Percentiles rank a stretch among this genome's conserved stretches.
Conservation (phyloP, 2,797 vertebrate species). For the Saxicola maurus region DNA sequence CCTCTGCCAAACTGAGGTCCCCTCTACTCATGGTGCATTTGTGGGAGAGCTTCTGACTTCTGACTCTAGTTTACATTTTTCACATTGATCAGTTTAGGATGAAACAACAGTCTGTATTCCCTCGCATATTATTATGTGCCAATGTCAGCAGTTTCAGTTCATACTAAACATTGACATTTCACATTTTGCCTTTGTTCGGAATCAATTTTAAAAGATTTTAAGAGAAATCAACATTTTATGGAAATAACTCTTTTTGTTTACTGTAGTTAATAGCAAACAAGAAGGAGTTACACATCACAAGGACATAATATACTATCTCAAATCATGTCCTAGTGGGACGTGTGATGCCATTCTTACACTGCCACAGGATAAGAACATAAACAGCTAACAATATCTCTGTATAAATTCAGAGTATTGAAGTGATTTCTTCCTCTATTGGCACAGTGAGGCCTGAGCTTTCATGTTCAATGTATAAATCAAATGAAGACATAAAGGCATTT, state of each 20-base stretch:
- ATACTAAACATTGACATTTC: background rate
- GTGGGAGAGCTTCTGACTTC: background rate
- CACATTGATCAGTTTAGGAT: background rate
- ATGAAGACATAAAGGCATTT: background rate
- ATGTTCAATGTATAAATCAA: background rate
- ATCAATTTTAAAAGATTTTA: background rate
- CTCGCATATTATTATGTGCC: background rate
- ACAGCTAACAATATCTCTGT: background rate
- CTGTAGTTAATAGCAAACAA: background rate
- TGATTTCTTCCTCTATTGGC: background rate
- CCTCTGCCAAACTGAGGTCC: background rate
- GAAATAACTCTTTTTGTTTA: background rate
- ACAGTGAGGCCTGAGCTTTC: background rate
- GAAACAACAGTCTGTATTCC: background rate
- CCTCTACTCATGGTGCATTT: background rate
- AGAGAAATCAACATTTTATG: background rate
- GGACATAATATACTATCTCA: background rate
- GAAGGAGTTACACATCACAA: background rate
- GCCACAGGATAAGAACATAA: background rate
- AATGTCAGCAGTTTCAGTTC: background rate
- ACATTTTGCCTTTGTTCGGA: background rate
- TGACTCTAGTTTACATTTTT: background rate
- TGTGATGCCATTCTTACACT: background rate
- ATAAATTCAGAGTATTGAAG: background rate
- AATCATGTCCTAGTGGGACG: background rate